phyloP scores from a whole-genome alignment of 2,113 vertebrate species.

The Buteo buteo region DNA sequence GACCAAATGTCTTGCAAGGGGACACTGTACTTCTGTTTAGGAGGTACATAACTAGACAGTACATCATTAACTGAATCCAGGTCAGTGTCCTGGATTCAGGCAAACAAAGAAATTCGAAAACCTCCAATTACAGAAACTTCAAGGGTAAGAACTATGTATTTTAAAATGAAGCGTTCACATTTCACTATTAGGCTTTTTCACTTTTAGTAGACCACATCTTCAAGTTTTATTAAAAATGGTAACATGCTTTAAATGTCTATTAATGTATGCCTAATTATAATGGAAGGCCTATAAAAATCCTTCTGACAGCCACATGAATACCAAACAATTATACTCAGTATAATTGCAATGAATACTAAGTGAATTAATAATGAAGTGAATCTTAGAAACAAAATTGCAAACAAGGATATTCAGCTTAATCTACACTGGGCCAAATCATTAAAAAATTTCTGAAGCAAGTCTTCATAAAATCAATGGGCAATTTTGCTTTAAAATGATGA shows the following conservation, averaged over 20 bases:
- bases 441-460: not conserved
- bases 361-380: slow-evolving; percentile 47
- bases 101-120: not conserved
- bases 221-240: slow-evolving; percentile 63
- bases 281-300: slow-evolving; percentile 62
- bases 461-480: not conserved
- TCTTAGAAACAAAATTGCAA: slow-evolving; percentile 28
- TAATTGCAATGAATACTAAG: slow-evolving; percentile 32
- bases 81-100: slow-evolving; percentile 21
- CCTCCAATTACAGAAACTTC: slow-evolving; percentile 6
- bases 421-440: not conserved
- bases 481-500: not conserved
- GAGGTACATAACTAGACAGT: not conserved
- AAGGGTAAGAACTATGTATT: slow-evolving; percentile 50
- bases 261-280: slow-evolving; percentile 69
- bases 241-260: slow-evolving; percentile 61
- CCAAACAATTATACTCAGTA: slow-evolving; percentile 63
- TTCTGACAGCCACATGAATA: slow-evolving; percentile 56
- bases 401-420: not conserved
- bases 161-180: slow-evolving; percentile 51
- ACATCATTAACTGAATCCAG: slow-evolving; percentile 18
- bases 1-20: not conserved
- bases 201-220: slow-evolving; percentile 46
- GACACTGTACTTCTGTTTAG: not conserved
- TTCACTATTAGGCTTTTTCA: slow-evolving; percentile 54